These are phyloP conservation scores for Drosophila ustulata DNA, from an alignment of 2,888 invertebrate genomes.

Conservation along the genomic window DNA sequence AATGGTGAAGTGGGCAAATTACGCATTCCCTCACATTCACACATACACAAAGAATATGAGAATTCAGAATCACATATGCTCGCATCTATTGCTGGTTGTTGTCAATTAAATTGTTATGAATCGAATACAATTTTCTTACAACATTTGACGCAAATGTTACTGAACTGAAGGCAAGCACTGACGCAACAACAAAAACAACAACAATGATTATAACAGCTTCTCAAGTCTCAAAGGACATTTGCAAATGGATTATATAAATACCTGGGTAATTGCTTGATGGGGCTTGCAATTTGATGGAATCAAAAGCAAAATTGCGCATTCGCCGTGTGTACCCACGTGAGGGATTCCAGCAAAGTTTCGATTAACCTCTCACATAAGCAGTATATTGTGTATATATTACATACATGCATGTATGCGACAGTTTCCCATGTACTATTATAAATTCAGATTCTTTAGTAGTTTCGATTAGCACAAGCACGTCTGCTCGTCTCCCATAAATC, in stretches of 20 bases:
- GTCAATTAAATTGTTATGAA: constrained; percentile 45
- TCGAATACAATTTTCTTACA: constrained; percentile 1
- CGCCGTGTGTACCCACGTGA: constrained; percentile 17
- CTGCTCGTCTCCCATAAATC: not conserved
- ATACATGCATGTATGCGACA: not conserved
- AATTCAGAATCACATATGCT: not conserved
- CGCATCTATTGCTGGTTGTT: constrained; percentile 2
- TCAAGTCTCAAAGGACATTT: constrained; percentile 22
- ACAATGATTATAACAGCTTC: not conserved
- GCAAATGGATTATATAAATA: constrained; percentile 35
- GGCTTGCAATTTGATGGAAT: constrained; percentile 16
- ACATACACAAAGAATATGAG: constrained; percentile 1
- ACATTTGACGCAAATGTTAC: no score
- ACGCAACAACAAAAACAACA: no score
- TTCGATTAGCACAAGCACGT: constrained; percentile 24
- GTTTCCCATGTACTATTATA: not conserved
- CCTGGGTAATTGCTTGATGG: constrained; percentile 28
- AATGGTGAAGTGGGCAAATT: constrained; percentile 22
- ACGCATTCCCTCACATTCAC: not conserved
- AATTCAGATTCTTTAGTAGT: constrained; percentile 1
- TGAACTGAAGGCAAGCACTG: no score
- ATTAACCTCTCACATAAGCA: not conserved
- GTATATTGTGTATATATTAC: not conserved
- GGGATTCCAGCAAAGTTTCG: not conserved
- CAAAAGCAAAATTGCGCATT: constrained; percentile 24